Conservation (phyloP, 2,113 vertebrate species). For the Dolichotis patagonum region DNA sequence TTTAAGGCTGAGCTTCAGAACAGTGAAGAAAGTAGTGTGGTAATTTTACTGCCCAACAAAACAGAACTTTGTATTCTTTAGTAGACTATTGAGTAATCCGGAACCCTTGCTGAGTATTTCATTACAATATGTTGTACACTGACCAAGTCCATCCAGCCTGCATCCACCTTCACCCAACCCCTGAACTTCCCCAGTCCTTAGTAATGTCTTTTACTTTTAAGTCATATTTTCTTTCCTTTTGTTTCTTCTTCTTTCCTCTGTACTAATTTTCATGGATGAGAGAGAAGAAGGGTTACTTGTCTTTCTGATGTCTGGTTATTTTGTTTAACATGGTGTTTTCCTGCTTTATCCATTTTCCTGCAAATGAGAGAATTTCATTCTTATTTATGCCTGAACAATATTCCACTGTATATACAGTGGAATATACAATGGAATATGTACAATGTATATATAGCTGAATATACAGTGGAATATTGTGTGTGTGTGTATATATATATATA, state of each 20-base stretch:
- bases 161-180: neutral
- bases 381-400: neutral
- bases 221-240: neutral
- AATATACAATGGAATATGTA: too few species aligned
- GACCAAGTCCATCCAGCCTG: neutral
- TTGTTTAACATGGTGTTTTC: neutral
- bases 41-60: neutral
- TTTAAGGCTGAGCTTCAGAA: neutral
- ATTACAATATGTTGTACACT: neutral
- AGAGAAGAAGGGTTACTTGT: neutral
- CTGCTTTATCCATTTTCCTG: neutral
- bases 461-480: too few species aligned
- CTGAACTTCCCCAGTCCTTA: neutral
- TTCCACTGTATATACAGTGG: too few species aligned
- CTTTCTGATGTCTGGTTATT: neutral
- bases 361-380: neutral
- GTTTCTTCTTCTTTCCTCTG: neutral
- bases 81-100: neutral
- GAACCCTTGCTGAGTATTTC: neutral
- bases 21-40: neutral
- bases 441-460: too few species aligned
- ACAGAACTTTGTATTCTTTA: neutral
- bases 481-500: too few species aligned
- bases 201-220: neutral
- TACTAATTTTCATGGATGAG: neutral